phyloP scores from a whole-genome alignment of 2,797 vertebrate species.

The Sandelia bainsii region DNA sequence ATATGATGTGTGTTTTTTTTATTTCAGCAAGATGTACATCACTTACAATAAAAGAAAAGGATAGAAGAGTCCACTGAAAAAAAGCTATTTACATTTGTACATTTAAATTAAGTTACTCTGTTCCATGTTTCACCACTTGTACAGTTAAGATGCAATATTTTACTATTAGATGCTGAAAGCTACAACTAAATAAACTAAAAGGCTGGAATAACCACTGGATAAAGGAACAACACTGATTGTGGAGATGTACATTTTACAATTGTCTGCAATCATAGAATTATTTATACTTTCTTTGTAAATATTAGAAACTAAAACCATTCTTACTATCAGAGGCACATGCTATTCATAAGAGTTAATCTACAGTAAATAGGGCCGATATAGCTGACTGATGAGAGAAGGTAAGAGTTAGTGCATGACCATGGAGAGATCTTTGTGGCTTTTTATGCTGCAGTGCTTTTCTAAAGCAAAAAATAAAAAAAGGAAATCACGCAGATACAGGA shows the following conservation, averaged over 20 bases:
- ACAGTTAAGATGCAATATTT: slow-evolving; percentile 3
- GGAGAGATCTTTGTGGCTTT: not conserved
- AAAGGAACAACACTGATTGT: slow-evolving; percentile 2
- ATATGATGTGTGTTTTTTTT: slow-evolving; percentile 81
- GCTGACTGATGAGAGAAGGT: not conserved
- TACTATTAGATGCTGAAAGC: slow-evolving; percentile 13
- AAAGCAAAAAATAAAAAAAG: not conserved
- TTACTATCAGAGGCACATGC: slow-evolving; percentile 22
- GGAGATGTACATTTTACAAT: slow-evolving; percentile 3
- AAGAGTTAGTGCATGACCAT: slow-evolving; percentile 3
- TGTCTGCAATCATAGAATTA: slow-evolving; percentile 4
- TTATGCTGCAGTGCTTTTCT: slow-evolving; percentile 13
- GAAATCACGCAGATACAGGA: not conserved
- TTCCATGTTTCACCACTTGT: slow-evolving; percentile 32
- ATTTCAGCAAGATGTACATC: slow-evolving; percentile 82
- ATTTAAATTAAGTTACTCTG: slow-evolving; percentile 43
- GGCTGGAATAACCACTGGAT: slow-evolving; percentile 5
- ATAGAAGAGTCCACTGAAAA: slow-evolving; percentile 65
- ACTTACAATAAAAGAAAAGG: slow-evolving; percentile 78
- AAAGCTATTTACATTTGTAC: slow-evolving; percentile 76
- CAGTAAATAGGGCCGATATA: not conserved
- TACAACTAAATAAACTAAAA: slow-evolving; percentile 8
- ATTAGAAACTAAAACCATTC: not conserved
- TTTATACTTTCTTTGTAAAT: not conserved
- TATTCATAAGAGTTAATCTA: not conserved